phyloP scores from a whole-genome alignment of 2,113 vertebrate genomes.

The Microtus oregoni region DNA sequence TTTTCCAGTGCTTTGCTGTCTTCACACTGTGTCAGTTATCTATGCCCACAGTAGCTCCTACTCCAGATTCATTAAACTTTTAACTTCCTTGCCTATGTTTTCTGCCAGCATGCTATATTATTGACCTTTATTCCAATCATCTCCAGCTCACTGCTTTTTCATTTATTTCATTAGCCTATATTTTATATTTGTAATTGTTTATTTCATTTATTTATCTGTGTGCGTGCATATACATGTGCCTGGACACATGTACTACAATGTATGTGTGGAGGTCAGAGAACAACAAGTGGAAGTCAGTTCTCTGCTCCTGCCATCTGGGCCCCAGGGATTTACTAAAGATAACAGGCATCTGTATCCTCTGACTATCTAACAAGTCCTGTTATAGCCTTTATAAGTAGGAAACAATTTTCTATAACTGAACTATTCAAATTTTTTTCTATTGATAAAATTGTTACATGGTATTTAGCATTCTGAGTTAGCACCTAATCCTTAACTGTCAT shows the following conservation, averaged over 20 bases:
- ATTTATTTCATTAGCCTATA: background rate
- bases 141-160: background rate
- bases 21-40: slow-evolving; percentile 11
- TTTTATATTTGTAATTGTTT: background rate
- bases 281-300: background rate
- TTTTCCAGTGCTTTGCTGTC: background rate
- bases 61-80: background rate
- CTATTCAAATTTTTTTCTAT: too few relatives aligned
- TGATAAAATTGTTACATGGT: too few relatives aligned
- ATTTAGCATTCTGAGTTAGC: too few relatives aligned
- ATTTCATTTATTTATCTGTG: background rate
- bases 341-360: background rate
- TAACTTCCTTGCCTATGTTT: background rate
- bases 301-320: background rate
- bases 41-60: background rate
- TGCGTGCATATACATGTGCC: too few relatives aligned
- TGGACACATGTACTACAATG: background rate
- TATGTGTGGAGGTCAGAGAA: background rate
- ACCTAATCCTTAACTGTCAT: too few relatives aligned
- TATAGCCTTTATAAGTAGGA: too few relatives aligned
- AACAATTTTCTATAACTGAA: too few relatives aligned
- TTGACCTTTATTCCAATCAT: background rate
- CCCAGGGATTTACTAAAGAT: background rate
- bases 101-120: background rate
- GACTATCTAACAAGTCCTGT: too few relatives aligned